Percentiles rank a stretch among this genome's conserved stretches.
Evolutionary conservation across 2,888 invertebrate species (phyloP).

Genomic region (Idaea aversata): DNA sequence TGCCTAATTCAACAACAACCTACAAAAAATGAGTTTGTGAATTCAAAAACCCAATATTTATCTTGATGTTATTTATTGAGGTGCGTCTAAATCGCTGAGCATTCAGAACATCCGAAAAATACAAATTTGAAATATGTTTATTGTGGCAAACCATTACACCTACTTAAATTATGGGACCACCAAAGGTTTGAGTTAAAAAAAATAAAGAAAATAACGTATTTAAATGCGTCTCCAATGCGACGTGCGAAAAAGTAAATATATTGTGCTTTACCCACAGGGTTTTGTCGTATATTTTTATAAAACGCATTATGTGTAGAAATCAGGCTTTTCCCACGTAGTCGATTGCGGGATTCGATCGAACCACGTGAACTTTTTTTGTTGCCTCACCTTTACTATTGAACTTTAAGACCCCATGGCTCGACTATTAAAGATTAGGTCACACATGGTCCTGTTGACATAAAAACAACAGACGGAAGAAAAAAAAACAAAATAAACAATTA

Average conservation of each 20-base stretch:
- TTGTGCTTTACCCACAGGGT: constrained; percentile 10
- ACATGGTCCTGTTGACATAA: too few relatives aligned
- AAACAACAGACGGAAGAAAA: too few relatives aligned
- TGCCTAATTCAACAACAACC: not conserved
- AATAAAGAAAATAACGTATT: not conserved
- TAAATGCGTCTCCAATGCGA: constrained; percentile 3
- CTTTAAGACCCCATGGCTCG: too few relatives aligned
- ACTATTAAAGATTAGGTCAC: too few relatives aligned
- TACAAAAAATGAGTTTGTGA: constrained; percentile 1
- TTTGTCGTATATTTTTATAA: not conserved
- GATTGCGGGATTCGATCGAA: too few relatives aligned
- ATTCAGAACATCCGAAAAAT: constrained; percentile 11
- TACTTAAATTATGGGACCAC: constrained; percentile 32
- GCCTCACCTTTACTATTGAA: too few relatives aligned
- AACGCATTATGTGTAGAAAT: not conserved
- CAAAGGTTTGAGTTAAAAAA: constrained; percentile 14
- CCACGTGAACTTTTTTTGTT: too few relatives aligned
- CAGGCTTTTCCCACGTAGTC: too few relatives aligned
- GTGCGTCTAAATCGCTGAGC: constrained; percentile 5
- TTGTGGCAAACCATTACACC: constrained; percentile 28
- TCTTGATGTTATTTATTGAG: constrained; percentile 3
- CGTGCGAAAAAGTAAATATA: constrained; percentile 18
- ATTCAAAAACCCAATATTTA: not conserved
- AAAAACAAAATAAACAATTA: too few relatives aligned
- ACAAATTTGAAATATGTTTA: constrained; percentile 28